Evolutionary conservation across 2,797 vertebrate genomes (phyloP).

Genomic region (Anolis apletophallus): DNA sequence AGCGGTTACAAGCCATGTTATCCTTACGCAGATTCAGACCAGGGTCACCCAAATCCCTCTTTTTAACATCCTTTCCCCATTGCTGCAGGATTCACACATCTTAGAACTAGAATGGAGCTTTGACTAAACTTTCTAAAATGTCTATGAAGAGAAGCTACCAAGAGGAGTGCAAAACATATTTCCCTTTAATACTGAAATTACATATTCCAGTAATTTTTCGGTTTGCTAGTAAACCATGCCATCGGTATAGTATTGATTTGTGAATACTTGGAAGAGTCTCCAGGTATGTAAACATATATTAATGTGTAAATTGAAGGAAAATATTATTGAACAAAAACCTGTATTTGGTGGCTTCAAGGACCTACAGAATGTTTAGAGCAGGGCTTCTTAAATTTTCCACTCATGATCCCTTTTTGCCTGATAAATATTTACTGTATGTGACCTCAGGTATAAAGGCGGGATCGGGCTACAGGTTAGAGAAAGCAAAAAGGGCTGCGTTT

Average conservation of each 20-base stretch:
- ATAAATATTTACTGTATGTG: no score
- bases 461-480: no score
- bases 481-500: no score
- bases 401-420: no score
- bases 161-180: background rate
- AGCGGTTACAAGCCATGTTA: background rate
- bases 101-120: background rate
- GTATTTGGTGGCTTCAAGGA: background rate
- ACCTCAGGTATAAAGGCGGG: no score
- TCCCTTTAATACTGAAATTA: background rate
- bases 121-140: background rate
- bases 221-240: background rate
- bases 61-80: background rate
- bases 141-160: background rate
- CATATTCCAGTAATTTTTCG: background rate
- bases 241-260: background rate
- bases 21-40: background rate
- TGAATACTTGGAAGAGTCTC: background rate
- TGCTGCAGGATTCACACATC: background rate
- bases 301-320: background rate
- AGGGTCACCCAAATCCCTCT: background rate
- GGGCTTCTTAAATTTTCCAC: no score
- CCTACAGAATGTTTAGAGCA: background rate
- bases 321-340: background rate
- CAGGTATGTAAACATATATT: background rate